Evolutionary conservation across 2,797 vertebrate genomes (phyloP).

Genomic region (Telmatherina bonti): DNA sequence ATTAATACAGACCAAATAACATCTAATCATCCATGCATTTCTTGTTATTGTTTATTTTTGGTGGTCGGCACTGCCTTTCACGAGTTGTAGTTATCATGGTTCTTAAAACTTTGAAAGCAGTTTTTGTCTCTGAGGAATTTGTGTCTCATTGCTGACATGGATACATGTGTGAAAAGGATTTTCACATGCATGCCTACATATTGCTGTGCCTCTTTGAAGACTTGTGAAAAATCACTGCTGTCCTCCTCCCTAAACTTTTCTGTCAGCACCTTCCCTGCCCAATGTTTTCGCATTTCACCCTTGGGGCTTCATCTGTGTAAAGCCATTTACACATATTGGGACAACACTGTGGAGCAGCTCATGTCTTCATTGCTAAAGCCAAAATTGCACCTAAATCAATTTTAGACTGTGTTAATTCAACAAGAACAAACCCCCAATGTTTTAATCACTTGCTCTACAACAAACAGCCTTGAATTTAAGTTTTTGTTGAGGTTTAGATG

Average conservation of each 20-base stretch:
- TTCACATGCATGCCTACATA: conserved; percentile 35
- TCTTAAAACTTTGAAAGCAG: conserved; percentile 26
- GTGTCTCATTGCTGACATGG: conserved; percentile 27
- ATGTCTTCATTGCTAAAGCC: conserved; percentile 1
- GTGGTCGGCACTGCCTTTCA: background rate
- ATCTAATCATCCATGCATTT: background rate
- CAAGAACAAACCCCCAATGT: background rate
- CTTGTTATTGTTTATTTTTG: background rate
- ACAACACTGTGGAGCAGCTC: background rate
- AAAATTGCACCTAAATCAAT: conserved; percentile 14
- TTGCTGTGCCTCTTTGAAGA: conserved; percentile 28
- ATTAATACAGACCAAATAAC: background rate
- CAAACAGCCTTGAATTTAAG: background rate
- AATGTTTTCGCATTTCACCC: conserved; percentile 64
- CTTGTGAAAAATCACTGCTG: conserved; percentile 22
- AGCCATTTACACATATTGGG: conserved; percentile 58
- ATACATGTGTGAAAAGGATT: conserved; percentile 65
- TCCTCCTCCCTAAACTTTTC: conserved; percentile 45
- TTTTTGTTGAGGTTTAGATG: conserved; percentile 11
- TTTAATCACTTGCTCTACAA: background rate
- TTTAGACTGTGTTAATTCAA: background rate
- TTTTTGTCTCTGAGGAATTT: conserved; percentile 20
- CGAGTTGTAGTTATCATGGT: conserved; percentile 3
- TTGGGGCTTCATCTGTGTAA: conserved; percentile 47
- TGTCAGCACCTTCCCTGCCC: conserved; percentile 59